Percentiles rank a stretch among this genome's conserved stretches.
phyloP scores from a whole-genome alignment of 2,797 vertebrate species.

The Cheirogaleus major region DNA sequence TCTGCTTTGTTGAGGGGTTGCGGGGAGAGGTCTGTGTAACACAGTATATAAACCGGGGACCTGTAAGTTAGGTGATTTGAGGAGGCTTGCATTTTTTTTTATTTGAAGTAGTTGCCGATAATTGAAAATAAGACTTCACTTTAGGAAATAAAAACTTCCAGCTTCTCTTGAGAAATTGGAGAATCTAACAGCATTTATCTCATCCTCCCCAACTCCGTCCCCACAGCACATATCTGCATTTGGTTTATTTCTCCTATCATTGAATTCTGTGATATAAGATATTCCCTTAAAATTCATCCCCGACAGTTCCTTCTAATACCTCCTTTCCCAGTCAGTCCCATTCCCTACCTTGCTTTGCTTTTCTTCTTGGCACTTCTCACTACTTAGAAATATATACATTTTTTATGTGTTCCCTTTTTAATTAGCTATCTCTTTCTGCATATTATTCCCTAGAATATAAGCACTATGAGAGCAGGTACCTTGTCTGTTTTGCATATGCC shows the following conservation, averaged over 20 bases:
- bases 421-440: neutral
- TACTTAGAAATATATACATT: neutral
- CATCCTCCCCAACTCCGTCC: neutral
- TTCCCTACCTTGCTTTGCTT: neutral
- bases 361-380: neutral
- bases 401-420: neutral
- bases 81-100: neutral
- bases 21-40: neutral
- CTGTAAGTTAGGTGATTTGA: neutral
- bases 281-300: neutral
- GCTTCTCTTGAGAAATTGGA: neutral
- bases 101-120: neutral
- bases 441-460: neutral
- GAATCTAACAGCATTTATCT: neutral
- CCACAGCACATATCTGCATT: neutral
- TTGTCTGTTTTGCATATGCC: neutral
- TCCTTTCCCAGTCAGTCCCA: neutral
- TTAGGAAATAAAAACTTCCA: neutral
- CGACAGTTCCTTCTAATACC: neutral
- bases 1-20: neutral
- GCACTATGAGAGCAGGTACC: neutral
- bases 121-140: neutral
- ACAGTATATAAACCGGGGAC: neutral
- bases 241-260: neutral
- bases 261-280: neutral